phyloP scores from a whole-genome alignment of 2,888 invertebrate genomes.

The Dasypolia templi region DNA sequence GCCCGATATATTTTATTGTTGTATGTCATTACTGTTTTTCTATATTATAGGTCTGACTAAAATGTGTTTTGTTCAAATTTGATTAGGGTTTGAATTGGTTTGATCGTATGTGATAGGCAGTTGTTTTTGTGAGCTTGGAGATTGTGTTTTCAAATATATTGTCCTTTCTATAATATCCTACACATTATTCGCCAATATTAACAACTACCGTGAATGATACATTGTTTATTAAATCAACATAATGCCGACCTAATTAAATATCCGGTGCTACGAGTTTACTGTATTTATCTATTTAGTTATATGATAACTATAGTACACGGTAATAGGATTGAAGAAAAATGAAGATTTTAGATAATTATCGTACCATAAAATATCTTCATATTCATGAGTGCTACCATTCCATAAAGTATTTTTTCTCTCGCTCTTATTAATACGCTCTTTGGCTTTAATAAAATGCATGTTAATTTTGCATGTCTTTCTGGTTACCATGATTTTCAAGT shows the following conservation, averaged over 20 bases:
- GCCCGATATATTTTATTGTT: slow-evolving; percentile 59
- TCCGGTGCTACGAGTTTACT: no score
- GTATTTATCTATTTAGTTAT: background rate
- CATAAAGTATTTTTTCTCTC: background rate
- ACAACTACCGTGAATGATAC: background rate
- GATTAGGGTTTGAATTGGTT: background rate
- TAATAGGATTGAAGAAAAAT: background rate
- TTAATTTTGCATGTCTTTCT: background rate
- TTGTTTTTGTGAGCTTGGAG: background rate
- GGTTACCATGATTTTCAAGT: background rate
- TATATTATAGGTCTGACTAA: background rate
- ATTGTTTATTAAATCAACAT: slow-evolving; percentile 9
- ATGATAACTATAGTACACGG: background rate
- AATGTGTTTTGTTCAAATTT: background rate
- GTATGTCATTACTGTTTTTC: slow-evolving; percentile 52
- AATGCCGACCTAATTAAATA: slow-evolving; percentile 7
- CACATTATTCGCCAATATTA: slow-evolving; percentile 6
- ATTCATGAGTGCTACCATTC: background rate
- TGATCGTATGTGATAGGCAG: background rate
- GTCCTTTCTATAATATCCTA: background rate
- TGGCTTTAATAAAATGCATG: background rate
- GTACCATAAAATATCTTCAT: background rate
- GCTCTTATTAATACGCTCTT: background rate
- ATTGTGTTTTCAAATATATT: background rate
- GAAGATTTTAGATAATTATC: background rate